A percentile compares a stretch with the other conserved stretches of the same genome.
phyloP scores from a whole-genome alignment of 30 jellyfish, hydroid and myxozoan species.

The Aurelia aurita region DNA sequence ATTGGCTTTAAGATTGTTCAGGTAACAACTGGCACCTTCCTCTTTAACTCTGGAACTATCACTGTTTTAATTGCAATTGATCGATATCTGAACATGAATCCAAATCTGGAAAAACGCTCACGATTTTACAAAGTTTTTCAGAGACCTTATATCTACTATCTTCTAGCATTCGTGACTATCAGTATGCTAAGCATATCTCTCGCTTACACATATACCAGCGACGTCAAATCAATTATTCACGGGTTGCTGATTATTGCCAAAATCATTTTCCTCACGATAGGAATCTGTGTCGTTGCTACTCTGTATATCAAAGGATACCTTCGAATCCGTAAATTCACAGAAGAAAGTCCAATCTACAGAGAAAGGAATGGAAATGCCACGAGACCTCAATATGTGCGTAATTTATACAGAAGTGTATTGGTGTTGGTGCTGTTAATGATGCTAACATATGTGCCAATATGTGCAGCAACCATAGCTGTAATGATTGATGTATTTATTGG shows the following conservation, averaged over 20 bases:
- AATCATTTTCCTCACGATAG: no score
- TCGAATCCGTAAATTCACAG: not conserved
- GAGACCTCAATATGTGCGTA: not conserved
- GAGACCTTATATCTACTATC: no score
- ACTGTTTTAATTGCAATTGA: conserved; percentile 28
- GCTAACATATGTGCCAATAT: not conserved
- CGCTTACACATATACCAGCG: no score
- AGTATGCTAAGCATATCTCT: no score
- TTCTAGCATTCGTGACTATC: no score
- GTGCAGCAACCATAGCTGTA: not conserved
- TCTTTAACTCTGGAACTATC: not conserved
- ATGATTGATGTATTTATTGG: not conserved
- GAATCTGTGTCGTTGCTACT: not conserved
- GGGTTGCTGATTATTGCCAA: no score
- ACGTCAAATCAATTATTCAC: no score
- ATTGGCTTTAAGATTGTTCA: not conserved
- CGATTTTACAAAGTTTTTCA: no score
- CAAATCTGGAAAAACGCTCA: not conserved
- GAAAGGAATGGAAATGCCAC: not conserved
- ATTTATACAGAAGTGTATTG: no score
- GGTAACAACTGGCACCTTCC: not conserved
- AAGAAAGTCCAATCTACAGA: conserved; percentile 14
- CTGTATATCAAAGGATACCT: conserved; percentile 19
- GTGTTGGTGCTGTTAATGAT: not conserved
- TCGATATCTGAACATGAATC: conserved; percentile 40